Base-by-base conservation (phyloP, 2,797 vertebrate genomes). In the Tadarida brasiliensis region DNA sequence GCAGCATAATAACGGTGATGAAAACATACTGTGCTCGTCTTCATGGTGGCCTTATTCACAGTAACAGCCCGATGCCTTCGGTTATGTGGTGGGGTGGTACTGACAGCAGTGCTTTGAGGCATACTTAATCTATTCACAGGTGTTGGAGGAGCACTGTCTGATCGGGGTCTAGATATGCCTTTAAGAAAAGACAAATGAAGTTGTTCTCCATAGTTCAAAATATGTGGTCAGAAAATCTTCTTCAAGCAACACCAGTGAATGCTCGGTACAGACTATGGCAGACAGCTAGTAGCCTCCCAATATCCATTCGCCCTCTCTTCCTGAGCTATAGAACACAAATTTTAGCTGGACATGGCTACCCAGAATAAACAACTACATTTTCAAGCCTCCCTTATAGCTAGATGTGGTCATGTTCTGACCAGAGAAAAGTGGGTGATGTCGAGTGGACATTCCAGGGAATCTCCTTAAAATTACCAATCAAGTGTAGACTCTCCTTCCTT, bases 41-140 rank as follows among this genome's bases (percentile, higher is more conserved):
- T 99, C 98, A 99, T 99, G 0, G 99, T 99, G 74, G 99, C 98
- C 98, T 99, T 99, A 97, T 99, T 99, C 96, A 99, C 99, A 96
- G 99, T 99, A 49, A 99, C 98, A 35, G 99, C 99, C 15, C 99
- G 98, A 87, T 99, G 99, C 97, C 99, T 98, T 56, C 99, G 99
- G 98, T 98, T 99, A 97, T 99, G 99, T 57, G 99, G 99, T 2
- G 99, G 99, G 0, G 99, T 99, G 83, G 99, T 99, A 95, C 98
- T 99, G 96, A 97, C 98, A 61, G 98, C 98, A 14, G 98, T 97
- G 35, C 67, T 98, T 19, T 99, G 98, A 47, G 99, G 99, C 98
- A 99, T 98, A 97, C 98, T 99, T 93, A 99, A 97, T 94, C 99
- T 98, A 92, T 99, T 99, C 39, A 99, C 99, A 0, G 99, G 99